Percentiles rank a stretch among this genome's conserved stretches.
These are phyloP conservation scores for Mungos mungo DNA, from an alignment of 2,113 vertebrate genomes.

Conservation along the genomic window DNA sequence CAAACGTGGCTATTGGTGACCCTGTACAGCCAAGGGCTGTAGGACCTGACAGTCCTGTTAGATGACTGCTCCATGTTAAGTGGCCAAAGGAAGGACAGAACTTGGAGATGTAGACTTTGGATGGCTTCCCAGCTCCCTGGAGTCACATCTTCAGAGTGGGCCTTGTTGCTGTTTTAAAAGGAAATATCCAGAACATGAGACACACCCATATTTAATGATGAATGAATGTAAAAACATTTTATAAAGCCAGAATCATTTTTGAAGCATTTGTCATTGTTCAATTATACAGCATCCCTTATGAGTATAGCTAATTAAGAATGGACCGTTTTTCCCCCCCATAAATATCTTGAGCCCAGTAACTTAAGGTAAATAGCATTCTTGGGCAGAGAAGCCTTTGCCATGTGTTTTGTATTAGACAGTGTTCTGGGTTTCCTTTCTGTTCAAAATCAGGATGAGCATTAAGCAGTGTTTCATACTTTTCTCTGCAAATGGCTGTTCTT, in stretches of 20 bases:
- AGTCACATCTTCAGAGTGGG: background rate
- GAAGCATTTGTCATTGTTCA: background rate
- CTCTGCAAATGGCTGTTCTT: background rate
- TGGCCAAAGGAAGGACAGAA: background rate
- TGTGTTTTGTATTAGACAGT: background rate
- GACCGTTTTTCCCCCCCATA: background rate
- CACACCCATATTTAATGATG: background rate
- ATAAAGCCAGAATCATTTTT: background rate
- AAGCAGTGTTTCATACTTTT: background rate
- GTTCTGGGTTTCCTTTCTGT: background rate
- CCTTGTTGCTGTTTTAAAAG: background rate
- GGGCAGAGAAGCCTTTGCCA: background rate
- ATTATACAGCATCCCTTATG: background rate
- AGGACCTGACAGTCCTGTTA: background rate
- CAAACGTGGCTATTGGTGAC: too few species aligned
- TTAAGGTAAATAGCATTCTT: constrained; percentile 26
- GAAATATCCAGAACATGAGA: background rate
- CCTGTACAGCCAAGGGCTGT: background rate
- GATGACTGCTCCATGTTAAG: background rate
- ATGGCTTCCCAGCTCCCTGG: background rate
- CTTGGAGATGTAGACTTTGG: background rate
- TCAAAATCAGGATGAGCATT: background rate
- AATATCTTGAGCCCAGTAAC: background rate
- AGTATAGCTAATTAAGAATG: background rate
- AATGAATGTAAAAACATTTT: background rate